Evolutionary conservation across 1,140 invertebrate species (phyloP), one percentile per base, ranked within the genome.

Genomic region (Helicoverpa zea): DNA sequence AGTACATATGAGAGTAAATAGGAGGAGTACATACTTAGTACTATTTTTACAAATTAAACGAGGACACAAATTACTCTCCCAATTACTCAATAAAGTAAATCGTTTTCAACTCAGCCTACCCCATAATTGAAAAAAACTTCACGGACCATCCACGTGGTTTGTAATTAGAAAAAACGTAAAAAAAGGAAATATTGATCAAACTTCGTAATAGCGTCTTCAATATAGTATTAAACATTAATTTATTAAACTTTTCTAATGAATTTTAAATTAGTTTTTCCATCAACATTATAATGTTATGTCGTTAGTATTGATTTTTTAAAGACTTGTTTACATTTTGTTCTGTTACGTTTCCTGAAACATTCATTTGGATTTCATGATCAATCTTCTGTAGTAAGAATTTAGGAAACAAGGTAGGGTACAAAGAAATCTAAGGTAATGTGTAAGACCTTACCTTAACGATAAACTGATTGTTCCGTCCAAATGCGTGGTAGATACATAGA

Each of bases 171-270:
- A 43, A 43, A 43, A 43, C 35, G 35, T 63, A 18, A 49, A 47
- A 66, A 68, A 70, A 30, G 23, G 14, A 54, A 9, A 54, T 18
- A 52, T 72, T 51, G 47, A 49, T 54, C 35, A 54, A 72, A 72
- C 49, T 72, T 54, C 9, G 35, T 64, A 64, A 54, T 30, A 72
- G 14, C 23, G 43, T 54, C 23, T 30, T 72, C 49, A 54, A 23
- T 54, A 12, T 5, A 54, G 47, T 72, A 72, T 72, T 72, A 72
- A 72, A 72, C 13, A 23, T 72, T 30, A 72, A 30, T 70, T 43
- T 54, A 54, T 72, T 54, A 72, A 47, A 72, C 49, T 54, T 72
- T 72, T 72, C 13, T 54, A 72, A 72, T 72, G 18, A 72, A 72
- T 72, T 30, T 52, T 54, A 52, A 9, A 30, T 72, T 54, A 72